Evolutionary conservation across 2,797 vertebrate species (phyloP), one percentile per base, ranked within the genome.

Genomic region (Neoniphon sammara): DNA sequence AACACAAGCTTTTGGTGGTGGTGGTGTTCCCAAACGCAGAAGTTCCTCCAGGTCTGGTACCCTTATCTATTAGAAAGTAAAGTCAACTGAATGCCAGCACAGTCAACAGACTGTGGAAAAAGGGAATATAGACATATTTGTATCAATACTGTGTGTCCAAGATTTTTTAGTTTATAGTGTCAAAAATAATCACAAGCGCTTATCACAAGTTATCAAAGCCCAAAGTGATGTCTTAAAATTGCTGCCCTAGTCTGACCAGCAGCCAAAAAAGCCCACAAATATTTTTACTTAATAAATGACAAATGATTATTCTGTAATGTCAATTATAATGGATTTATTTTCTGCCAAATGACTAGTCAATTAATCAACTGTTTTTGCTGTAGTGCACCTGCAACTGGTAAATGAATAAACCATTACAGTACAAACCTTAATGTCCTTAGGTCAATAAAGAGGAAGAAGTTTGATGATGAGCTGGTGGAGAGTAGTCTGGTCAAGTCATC

Each of bases 371-470:
- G n/a, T n/a, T n/a, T n/a, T 63, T 52, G 34, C 9, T 12, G 9
- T 55, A 5, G 42, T 47, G 2, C 4, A 39, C 57, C 4, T 63
- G 12, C 14, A 34, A 18, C 39, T n/a, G 0, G 68, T 74, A 31
- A 2, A 49, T 27, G 12, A 6, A 4, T 47, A 0, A n/a, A 17
- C 5, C 27, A 27, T 2, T 17, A 6, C 17, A 44, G 18, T 44
- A 5, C 67, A 20, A 8, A 2, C 53, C 9, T 57, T 46, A 4
- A 27, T 76, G n/a, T 70, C 18, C 30, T 17, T 70, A 99, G 97
- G 85, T 99, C 97, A 80, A 99, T 98, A 90, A 99, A 99, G 85
- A 91, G 97, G 82, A 98, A 97, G 91, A 99, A 99, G 85, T 99
- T 99, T 84, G 97, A 99, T 11, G 97, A 98, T 89, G 97, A 98